These are phyloP conservation scores for Anthoscopus minutus DNA, from an alignment of 2,113 vertebrate species.

Conservation along the genomic window DNA sequence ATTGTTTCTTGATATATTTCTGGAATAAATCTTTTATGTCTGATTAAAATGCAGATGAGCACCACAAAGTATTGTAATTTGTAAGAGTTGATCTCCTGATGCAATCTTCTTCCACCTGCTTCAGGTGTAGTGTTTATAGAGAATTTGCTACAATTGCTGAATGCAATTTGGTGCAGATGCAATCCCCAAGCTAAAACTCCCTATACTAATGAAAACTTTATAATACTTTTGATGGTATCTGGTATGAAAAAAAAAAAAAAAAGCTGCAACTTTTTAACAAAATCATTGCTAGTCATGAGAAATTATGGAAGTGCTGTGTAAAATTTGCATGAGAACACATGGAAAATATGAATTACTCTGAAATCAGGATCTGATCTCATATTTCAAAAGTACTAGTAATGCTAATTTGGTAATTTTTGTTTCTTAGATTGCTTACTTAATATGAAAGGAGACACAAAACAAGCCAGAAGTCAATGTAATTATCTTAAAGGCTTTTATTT, in stretches of 20 bases:
- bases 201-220: not conserved
- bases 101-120: slow-evolving; percentile 62
- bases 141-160: slow-evolving; percentile 7
- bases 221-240: not conserved
- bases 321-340: not conserved
- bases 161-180: slow-evolving; percentile 37
- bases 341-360: not conserved
- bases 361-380: not conserved
- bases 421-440: not conserved
- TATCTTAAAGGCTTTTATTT: not conserved
- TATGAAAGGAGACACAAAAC: not conserved
- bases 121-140: slow-evolving; percentile 50
- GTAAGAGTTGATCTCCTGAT: slow-evolving; percentile 51
- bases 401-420: not conserved
- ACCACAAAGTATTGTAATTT: slow-evolving; percentile 64
- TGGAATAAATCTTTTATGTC: slow-evolving; percentile 59
- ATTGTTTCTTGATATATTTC: slow-evolving; percentile 44
- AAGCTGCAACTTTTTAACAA: not conserved
- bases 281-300: not conserved
- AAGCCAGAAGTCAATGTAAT: not conserved
- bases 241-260: not conserved
- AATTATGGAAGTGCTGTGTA: not conserved
- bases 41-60: slow-evolving; percentile 70
- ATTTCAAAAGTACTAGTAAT: not conserved
- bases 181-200: not conserved